phyloP scores from a whole-genome alignment of 2,888 invertebrate species.

The Molanna angustata region DNA sequence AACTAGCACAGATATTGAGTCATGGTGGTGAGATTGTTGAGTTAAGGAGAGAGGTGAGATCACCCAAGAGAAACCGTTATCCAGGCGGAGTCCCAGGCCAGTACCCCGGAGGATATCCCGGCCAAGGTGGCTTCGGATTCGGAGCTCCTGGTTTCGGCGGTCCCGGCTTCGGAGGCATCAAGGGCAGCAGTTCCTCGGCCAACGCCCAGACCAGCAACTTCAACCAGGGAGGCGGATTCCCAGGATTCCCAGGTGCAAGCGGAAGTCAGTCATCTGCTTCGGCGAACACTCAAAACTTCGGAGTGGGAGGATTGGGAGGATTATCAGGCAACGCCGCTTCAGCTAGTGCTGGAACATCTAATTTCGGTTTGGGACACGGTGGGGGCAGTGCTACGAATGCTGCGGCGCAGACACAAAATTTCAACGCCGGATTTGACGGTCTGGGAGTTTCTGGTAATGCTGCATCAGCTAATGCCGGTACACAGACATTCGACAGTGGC shows the following conservation, averaged over 20 bases:
- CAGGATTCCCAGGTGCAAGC: slow-evolving; percentile 21
- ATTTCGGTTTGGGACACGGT: slow-evolving; percentile 11
- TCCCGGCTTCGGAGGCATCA: slow-evolving; percentile 24
- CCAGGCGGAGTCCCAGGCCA: slow-evolving; percentile 11
- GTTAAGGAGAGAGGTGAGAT: slow-evolving; percentile 11
- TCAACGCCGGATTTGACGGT: slow-evolving; percentile 19
- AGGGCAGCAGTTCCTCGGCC: slow-evolving; percentile 26
- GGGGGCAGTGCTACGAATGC: too few relatives aligned
- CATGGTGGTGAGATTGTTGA: slow-evolving; percentile 5
- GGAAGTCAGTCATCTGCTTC: slow-evolving; percentile 28
- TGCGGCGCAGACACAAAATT: slow-evolving; percentile 22
- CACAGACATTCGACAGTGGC: slow-evolving; percentile 18
- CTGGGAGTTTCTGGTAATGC: slow-evolving; percentile 22
- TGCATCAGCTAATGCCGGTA: slow-evolving; percentile 32
- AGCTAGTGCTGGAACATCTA: too few relatives aligned
- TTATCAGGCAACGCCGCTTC: slow-evolving; percentile 26
- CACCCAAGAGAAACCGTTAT: slow-evolving; percentile 23
- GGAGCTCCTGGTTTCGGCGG: slow-evolving; percentile 20
- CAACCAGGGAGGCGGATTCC: slow-evolving; percentile 29
- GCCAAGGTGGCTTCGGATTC: slow-evolving; percentile 16
- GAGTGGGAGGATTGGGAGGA: slow-evolving; percentile 12
- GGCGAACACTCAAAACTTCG: slow-evolving; percentile 28
- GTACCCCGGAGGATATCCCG: slow-evolving; percentile 11
- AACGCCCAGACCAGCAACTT: slow-evolving; percentile 28
- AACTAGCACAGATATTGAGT: slow-evolving; percentile 20